Percentiles rank a stretch among this genome's conserved stretches.
These are phyloP conservation scores for Carcina quercana DNA, from an alignment of 2,888 invertebrate species.

Conservation along the genomic window DNA sequence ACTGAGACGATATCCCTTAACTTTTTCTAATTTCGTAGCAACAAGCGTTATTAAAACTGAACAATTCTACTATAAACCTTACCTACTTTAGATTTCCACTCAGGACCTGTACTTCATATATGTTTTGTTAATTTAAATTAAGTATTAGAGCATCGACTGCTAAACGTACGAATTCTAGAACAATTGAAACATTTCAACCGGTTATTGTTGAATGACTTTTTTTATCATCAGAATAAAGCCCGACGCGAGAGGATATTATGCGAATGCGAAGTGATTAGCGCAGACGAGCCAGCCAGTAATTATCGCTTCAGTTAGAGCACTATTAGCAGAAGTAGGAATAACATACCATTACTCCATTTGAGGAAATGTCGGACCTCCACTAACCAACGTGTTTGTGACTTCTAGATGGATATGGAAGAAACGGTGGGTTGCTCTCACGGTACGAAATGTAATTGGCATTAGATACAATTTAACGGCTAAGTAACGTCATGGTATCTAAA, in stretches of 20 bases:
- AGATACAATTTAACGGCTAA: neutral
- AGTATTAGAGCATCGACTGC: no score
- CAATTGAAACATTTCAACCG: no score
- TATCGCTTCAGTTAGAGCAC: constrained; percentile 39
- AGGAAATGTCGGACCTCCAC: constrained; percentile 35
- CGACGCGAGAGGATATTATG: constrained; percentile 23
- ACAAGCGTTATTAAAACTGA: no score
- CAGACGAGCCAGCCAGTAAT: constrained; percentile 38
- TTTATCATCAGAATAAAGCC: neutral
- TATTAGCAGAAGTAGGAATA: constrained; percentile 32
- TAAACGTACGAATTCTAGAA: no score
- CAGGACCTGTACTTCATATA: no score
- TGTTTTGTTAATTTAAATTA: no score
- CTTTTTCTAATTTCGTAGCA: no score
- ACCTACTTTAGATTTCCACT: no score
- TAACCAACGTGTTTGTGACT: constrained; percentile 22
- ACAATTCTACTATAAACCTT: no score
- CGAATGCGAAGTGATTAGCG: constrained; percentile 48
- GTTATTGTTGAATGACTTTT: no score
- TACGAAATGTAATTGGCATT: neutral
- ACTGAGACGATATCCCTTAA: no score
- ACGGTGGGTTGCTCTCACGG: neutral
- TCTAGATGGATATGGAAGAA: neutral
- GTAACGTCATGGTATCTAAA: no score
- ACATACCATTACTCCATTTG: constrained; percentile 20